Base-by-base conservation (phyloP, 2,113 vertebrate species). In the Onychostruthus taczanowskii region DNA sequence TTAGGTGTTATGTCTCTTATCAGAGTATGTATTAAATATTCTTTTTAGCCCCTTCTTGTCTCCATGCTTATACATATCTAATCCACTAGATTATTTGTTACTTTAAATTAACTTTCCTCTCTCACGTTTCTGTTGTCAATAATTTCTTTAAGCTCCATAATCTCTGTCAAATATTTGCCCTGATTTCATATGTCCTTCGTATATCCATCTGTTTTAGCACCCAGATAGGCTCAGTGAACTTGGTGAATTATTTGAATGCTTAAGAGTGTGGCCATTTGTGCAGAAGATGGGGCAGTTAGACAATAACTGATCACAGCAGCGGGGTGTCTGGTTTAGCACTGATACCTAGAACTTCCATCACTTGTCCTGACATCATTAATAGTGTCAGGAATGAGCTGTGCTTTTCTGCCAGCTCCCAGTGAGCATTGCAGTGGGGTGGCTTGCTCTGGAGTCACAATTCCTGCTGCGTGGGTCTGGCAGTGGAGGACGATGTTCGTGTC, bases 401-500 rank as follows among this genome's bases (percentile, higher is more conserved):
- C 35, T 50, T 7, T 61, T 44, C 55, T 78, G 77, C 79, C 83
- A 82, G 82, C 33, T 16, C 2, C 43, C 3, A n/a, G 64, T 44
- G 85, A 72, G 6, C 62, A 2, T 6, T 47, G 50, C 76, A 74
- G 43, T 0, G 0, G 30, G 55, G 8, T 35, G 53, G 59, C 82
- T 73, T 68, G 46, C 77, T 35, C 30, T 49, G 41, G 47, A 49
- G 1, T 27, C 47, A 2, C 68, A 46, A 9, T 12, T 67, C 13
- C 5, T 78, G 72, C 59, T 59, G 33, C 1, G 1, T 4, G 46
- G 52, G n/a, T n/a, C 49, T 68, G 70, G 41, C 43, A 14, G 26
- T 1, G 12, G 3, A 7, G 84, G 75, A 3, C 7, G 0, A 8
- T 6, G 62, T 1, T 66, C 3, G 0, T 4, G 10, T 61, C 50